phyloP scores from a whole-genome alignment of 2,113 vertebrate species.

The Calidris pugnax region DNA sequence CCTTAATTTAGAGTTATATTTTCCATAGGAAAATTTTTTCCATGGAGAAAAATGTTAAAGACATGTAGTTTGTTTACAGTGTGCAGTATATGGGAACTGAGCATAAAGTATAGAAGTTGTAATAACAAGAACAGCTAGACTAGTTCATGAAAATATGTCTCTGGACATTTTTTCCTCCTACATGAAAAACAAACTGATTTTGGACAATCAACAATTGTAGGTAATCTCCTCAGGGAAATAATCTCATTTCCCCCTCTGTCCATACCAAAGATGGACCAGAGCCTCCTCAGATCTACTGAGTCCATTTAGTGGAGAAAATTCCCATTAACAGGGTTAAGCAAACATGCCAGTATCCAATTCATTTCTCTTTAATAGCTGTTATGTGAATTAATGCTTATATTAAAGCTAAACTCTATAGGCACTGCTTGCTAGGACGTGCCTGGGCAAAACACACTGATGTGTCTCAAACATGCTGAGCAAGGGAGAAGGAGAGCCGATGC shows the following conservation, averaged over 20 bases:
- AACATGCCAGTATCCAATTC: background rate
- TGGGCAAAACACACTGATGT: background rate
- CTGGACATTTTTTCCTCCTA: background rate
- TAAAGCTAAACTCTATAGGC: background rate
- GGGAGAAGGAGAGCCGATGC: background rate
- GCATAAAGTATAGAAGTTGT: background rate
- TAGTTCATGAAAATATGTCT: background rate
- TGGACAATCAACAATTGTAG: background rate
- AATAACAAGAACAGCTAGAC: background rate
- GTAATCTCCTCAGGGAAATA: background rate
- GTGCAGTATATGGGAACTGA: accelerated
- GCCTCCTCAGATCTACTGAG: background rate
- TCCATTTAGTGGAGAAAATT: background rate
- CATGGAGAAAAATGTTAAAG: background rate
- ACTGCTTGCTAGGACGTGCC: background rate
- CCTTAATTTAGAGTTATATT: background rate
- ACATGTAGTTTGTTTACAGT: background rate
- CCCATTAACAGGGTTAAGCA: background rate
- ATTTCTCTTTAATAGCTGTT: background rate
- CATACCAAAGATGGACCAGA: background rate
- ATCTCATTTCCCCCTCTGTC: background rate
- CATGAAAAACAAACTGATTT: background rate
- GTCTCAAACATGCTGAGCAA: background rate
- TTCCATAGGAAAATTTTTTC: background rate
- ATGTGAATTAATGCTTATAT: background rate